A percentile compares a stretch with the other conserved stretches of the same genome.
phyloP scores from a whole-genome alignment of 2,113 vertebrate species.

The Thunnus maccoyii region DNA sequence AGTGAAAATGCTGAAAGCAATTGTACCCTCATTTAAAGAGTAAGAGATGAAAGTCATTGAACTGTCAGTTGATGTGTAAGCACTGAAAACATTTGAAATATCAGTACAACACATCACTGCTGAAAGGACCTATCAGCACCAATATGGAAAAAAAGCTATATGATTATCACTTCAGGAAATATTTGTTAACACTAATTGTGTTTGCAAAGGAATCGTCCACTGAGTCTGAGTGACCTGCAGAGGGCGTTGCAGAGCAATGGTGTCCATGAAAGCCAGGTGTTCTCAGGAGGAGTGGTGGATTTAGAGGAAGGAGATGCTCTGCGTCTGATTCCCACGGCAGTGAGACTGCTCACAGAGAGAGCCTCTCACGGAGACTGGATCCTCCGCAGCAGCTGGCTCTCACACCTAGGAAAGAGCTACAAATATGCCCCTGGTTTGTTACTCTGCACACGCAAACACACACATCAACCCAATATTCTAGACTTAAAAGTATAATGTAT shows the following conservation, averaged over 20 bases:
- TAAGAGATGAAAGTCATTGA: no score
- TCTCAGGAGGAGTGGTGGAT: conserved; percentile 79
- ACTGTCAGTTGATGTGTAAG: no score
- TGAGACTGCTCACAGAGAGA: conserved; percentile 90
- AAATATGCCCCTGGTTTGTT: conserved; percentile 83
- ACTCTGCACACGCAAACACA: background rate
- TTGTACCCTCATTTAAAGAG: no score
- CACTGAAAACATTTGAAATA: no score
- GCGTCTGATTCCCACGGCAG: conserved; percentile 87
- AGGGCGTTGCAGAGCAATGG: conserved; percentile 86
- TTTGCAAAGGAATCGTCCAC: conserved; percentile 87
- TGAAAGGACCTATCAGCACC: no score
- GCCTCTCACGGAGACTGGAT: conserved; percentile 94
- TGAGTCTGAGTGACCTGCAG: conserved; percentile 91
- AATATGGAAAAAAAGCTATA: background rate
- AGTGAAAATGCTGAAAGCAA: no score
- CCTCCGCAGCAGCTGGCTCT: conserved; percentile 93
- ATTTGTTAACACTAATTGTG: background rate
- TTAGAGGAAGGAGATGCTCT: conserved; percentile 83
- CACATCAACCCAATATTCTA: background rate
- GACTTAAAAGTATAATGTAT: background rate
- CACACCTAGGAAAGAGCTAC: conserved; percentile 88
- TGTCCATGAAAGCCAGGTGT: conserved; percentile 85
- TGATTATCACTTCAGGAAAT: background rate
- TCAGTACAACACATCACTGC: background rate